Conservation (phyloP, 2,888 invertebrate species). For the Chrysolina oricalcia region DNA sequence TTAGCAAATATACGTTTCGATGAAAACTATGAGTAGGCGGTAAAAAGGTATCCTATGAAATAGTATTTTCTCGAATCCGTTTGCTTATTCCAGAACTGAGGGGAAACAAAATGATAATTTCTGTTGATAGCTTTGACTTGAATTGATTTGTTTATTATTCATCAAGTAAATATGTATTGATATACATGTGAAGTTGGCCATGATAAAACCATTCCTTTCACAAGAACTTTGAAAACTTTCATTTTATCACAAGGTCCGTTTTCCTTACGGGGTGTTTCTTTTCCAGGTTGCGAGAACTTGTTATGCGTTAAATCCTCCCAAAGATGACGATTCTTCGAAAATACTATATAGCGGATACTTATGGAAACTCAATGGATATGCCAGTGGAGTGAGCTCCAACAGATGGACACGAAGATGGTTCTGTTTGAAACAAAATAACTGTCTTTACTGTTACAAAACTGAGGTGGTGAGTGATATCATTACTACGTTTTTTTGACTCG, state of each 20-base stretch:
- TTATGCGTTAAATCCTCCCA: conserved; percentile 82
- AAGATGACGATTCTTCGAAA: conserved; percentile 75
- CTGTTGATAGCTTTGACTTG: too few species aligned
- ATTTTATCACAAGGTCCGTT: not conserved
- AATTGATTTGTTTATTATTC: too few species aligned
- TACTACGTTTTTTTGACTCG: too few species aligned
- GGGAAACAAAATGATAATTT: too few species aligned
- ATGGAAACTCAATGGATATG: conserved; percentile 81
- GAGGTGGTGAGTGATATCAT: conserved; percentile 89
- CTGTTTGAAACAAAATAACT: conserved; percentile 91
- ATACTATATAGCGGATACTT: conserved; percentile 82
- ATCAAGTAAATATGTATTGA: too few species aligned
- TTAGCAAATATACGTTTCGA: too few species aligned
- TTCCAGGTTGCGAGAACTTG: conserved; percentile 87
- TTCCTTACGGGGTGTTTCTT: conserved; percentile 19
- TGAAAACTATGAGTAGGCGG: too few species aligned
- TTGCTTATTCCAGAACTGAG: too few species aligned
- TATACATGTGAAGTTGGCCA: too few species aligned
- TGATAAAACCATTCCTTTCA: not conserved
- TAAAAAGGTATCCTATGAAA: too few species aligned
- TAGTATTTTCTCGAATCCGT: too few species aligned
- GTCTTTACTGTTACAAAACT: conserved; percentile 95
- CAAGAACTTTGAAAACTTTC: not conserved
- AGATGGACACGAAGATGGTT: conserved; percentile 95
- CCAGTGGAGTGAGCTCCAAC: conserved; percentile 73